Evolutionary conservation across 2,888 invertebrate species (phyloP).

Genomic region (Heteropelma amictum): DNA sequence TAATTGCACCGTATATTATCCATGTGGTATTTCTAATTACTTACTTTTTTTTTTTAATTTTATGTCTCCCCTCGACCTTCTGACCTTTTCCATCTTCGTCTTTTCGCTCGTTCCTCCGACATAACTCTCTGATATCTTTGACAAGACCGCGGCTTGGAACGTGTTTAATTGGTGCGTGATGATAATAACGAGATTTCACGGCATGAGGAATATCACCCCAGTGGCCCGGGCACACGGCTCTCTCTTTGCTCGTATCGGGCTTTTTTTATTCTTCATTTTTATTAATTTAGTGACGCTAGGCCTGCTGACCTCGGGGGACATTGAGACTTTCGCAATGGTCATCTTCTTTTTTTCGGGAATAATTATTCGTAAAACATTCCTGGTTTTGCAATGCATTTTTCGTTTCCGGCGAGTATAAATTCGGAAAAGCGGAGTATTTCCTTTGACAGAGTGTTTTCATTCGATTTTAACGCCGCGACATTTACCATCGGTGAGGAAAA

Average conservation of each 20-base stretch:
- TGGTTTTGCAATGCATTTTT: too few relatives aligned
- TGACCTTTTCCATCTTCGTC: constrained; percentile 13
- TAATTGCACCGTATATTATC: constrained; percentile 78
- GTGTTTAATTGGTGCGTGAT: constrained; percentile 74
- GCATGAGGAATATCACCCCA: background rate
- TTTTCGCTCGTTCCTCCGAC: constrained; percentile 67
- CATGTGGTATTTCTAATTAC: constrained; percentile 77
- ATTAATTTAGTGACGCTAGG: too few relatives aligned
- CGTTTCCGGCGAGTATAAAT: too few relatives aligned
- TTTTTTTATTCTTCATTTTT: background rate
- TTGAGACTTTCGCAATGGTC: too few relatives aligned
- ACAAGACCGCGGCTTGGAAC: constrained; percentile 70
- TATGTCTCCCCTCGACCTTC: constrained; percentile 62
- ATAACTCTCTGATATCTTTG: constrained; percentile 76
- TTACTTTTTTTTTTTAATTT: too few relatives aligned
- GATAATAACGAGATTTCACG: constrained; percentile 51
- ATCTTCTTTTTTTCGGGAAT: too few relatives aligned
- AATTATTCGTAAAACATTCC: too few relatives aligned
- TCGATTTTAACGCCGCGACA: constrained; percentile 49
- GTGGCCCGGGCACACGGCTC: background rate
- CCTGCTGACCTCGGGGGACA: too few relatives aligned
- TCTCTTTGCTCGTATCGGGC: background rate
- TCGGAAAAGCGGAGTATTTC: too few relatives aligned
- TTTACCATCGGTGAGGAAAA: constrained; percentile 34
- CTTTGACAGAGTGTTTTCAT: constrained; percentile 52